Evolutionary conservation across 1,140 invertebrate genomes (phyloP), one percentile per base, ranked within the genome.

Genomic region (Penaeus chinensis): DNA sequence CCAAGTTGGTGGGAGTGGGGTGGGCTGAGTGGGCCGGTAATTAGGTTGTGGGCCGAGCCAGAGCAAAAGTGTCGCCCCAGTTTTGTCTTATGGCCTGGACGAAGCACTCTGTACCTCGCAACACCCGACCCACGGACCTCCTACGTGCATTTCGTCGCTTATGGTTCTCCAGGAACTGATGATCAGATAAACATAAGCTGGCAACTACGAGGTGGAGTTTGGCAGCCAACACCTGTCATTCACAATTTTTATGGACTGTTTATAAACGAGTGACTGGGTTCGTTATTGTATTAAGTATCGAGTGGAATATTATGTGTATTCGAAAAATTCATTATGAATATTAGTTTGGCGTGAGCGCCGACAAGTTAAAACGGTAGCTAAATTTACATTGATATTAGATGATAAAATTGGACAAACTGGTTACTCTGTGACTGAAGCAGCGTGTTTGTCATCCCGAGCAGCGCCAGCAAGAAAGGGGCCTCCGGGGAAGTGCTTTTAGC

Each of bases 11-110:
- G 79, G 80, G 63, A 74, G 24, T 47, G 60, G 60, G 86, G 80
- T 54, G 32, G 81, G 80, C 80, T 24, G 80, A 84, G 87, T 88
- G 87, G 74, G 81, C 87, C 74, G 62, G 87, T 88, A 88, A 88
- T 88, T 88, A 88, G 87, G 87, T 88, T 88, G 87, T 88, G 87
- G 87, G 82, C 77, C 82, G 82, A 74, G 87, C 87, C 82, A 84
- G 77, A 84, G 87, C 82, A 82, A 88, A 88, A 88, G 87, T 88
- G 87, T 88, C 87, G 87, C 87, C 65, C 82, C 87, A 88, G 87
- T 88, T 88, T 88, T 88, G 87, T 88, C 87, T 88, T 84, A 88
- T 84, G 87, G 74, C 87, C 60, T 88, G 87, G 61, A 82, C 61
- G 27, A 88, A 79, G 62, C 82, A 84, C 81, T 80, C 77, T 69